Evolutionary conservation across 2,797 vertebrate genomes (phyloP).

Genomic region (Tenualosa ilisha): DNA sequence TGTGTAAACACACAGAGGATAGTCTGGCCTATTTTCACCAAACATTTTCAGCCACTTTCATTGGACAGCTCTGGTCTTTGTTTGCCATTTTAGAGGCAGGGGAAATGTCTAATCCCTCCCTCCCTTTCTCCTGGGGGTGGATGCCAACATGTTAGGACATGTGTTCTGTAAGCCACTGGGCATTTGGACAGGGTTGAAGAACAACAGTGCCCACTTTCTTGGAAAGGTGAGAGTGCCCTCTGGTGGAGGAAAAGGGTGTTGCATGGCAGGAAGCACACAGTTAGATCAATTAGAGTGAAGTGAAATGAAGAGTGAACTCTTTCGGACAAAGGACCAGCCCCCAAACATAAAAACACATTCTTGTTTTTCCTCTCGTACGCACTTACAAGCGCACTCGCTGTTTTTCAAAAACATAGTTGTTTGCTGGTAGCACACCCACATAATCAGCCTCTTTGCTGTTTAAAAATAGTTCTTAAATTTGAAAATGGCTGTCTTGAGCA

Average conservation of each 20-base stretch:
- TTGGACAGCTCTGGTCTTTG: no score
- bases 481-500: not conserved
- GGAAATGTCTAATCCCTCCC: not conserved
- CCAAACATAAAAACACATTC: not conserved
- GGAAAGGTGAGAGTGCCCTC: slow-evolving; percentile 76
- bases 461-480: not conserved
- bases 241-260: not conserved
- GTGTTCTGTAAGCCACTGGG: slow-evolving; percentile 85
- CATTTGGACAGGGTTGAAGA: slow-evolving; percentile 92
- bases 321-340: no score
- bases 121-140: slow-evolving; percentile 80
- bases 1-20: not conserved
- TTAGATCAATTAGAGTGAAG: not conserved
- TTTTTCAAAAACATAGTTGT: no score
- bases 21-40: not conserved
- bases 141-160: slow-evolving; percentile 95
- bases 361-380: not conserved
- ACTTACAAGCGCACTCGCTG: not conserved
- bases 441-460: not conserved
- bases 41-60: not conserved
- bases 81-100: not conserved
- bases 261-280: no score
- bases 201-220: slow-evolving; percentile 90
- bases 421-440: not conserved
- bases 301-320: not conserved